Base-by-base conservation (phyloP, 2,797 vertebrate genomes). In the Taenioides sp. region DNA sequence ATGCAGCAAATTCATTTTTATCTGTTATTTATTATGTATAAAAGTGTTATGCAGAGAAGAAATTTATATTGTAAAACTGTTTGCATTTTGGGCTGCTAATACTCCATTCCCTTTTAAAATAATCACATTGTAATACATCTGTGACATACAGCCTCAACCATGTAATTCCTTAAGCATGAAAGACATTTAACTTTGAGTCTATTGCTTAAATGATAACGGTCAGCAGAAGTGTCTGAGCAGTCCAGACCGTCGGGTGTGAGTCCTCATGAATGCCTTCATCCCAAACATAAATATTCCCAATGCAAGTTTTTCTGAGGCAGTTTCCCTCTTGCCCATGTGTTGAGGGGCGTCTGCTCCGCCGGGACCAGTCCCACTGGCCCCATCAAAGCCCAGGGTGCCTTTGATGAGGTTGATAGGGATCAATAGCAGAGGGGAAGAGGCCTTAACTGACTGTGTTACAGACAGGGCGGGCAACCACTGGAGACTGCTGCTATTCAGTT, bases 351-450 rank as follows among this genome's bases (percentile, higher is more conserved):
- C 66, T 68, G 68, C 76, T 89, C 82, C 79, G 47, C 76, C 70
- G 25, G 69, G 80, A 87, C 90, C 77, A 58, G 91, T 89, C 91
- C 84, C 66, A 2, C 89, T 61, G 81, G 75, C 64, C 78, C 78
- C 87, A 83, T 88, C 87, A 89, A 89, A 89, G 88, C 85, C 82
- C 75, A 3, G 7, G 77, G 82, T 83, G 80, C 82, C 85, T 91
- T 93, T 93, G 88, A 91, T 80, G 79, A 62, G 72, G 50, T 57
- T 92, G 90, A 93, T 93, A 91, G 90, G 82, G 86, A 92, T 92
- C 91, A 93, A 84, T 89, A 80, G 80, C 54, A 81, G 70, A 81
- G 80, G 85, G 87, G 84, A 89, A 89, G 84, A 90, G 86, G 71
- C 72, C 81, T 76, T 92, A 90, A 89, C 77, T 76, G 90, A 91